Evolutionary conservation across 2,797 vertebrate genomes (phyloP), one percentile per base, ranked within the genome.

Genomic region (Anniella stebbinsi): DNA sequence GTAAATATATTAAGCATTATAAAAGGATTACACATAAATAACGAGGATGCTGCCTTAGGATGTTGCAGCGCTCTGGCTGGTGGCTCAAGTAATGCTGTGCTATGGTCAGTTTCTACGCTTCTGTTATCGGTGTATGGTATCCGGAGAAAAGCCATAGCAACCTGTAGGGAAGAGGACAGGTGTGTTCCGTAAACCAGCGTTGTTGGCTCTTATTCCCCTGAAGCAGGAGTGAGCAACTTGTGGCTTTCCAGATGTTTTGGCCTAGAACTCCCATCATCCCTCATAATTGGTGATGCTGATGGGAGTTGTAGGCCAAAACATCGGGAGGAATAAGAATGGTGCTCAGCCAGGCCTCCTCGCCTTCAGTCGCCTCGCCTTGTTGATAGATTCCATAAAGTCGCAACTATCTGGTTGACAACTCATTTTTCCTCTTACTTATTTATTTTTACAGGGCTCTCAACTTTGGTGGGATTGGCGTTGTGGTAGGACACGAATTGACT

Each of bases 401-500:
- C n/a, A 18, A 4, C 4, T 3, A n/a, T n/a, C 36, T 63, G 5
- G n/a, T 13, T 38, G 4, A 63, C 21, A 4, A 4, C n/a, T 38
- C 1, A 10, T 21, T 5, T 2, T 10, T 33, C 3, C 6, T 15
- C 9, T 80, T 7, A 0, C 0, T 36, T 1, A 89, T 1, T 0
- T 36, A 15, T 3, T 80, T 89, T 91, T 93, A 28, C 96, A 99
- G 99, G 95, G 98, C 99, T 1, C 97, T 99, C 89, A 99, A 99
- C 95, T 99, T 99, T 1, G 99, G 99, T 23, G 99, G 99, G 36
- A 99, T 99, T 0, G 99, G 99, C 0, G 98, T 99, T 0, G 98
- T 99, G 33, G 99, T 99, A 97, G 99, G 99, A 76, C 99, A 99
- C 0, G 99, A 99, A 93, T 95, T 99, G 93, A 99, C 98, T 0